phyloP scores from a whole-genome alignment of 2,797 vertebrate species.

The Acipenser transmontanus region DNA sequence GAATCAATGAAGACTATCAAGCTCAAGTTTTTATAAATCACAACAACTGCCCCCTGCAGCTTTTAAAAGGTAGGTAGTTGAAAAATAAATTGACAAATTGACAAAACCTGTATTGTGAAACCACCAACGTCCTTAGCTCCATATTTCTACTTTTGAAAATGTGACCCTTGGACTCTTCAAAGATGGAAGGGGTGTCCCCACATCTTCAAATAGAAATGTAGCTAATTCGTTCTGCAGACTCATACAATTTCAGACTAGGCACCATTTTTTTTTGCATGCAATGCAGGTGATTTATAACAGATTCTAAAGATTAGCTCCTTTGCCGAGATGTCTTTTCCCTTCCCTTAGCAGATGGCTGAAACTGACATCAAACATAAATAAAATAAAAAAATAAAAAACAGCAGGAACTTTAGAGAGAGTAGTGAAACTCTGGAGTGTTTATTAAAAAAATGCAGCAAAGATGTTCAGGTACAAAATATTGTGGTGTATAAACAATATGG shows the following conservation, averaged over 20 bases:
- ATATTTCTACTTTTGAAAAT: background rate
- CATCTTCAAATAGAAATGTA: background rate
- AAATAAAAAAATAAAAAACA: background rate
- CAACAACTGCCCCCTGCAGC: too few relatives aligned
- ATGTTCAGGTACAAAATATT: background rate
- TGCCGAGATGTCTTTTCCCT: background rate
- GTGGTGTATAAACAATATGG: too few relatives aligned
- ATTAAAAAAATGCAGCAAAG: background rate
- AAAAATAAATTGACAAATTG: too few relatives aligned
- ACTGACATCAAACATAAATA: conserved; percentile 4
- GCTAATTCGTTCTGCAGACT: background rate
- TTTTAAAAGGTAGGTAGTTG: too few relatives aligned
- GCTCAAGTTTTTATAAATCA: too few relatives aligned
- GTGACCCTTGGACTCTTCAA: background rate
- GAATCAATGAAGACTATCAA: too few relatives aligned
- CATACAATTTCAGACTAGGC: too few relatives aligned
- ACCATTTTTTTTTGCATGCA: background rate
- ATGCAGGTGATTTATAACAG: conserved; percentile 1
- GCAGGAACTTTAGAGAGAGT: background rate
- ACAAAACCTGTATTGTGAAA: too few relatives aligned
- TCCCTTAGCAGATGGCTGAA: background rate
- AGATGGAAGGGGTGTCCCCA: background rate
- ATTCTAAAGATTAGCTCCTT: conserved; percentile 1
- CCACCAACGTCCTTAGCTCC: too few relatives aligned
- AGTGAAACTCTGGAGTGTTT: too few relatives aligned